phyloP scores from a whole-genome alignment of 2,113 vertebrate species.

The Spermophilus dauricus region DNA sequence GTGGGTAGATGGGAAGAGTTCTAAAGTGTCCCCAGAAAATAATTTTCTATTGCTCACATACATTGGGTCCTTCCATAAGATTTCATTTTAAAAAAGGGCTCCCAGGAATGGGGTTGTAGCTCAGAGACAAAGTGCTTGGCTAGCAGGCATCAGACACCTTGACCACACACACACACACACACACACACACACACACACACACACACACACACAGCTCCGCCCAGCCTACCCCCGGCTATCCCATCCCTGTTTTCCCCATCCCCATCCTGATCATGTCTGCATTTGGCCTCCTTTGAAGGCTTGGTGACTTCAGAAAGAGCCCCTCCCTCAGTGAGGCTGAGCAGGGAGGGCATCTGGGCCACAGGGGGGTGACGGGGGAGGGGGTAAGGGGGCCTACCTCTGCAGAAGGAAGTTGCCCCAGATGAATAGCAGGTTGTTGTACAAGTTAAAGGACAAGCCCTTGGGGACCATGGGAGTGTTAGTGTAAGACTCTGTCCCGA shows the following conservation, averaged over 20 bases:
- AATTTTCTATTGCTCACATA: background rate
- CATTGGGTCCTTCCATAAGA: background rate
- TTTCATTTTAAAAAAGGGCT: background rate
- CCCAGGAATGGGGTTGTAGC: background rate
- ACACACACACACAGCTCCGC: background rate
- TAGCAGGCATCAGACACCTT: no score
- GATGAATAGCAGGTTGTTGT: constrained; percentile 76
- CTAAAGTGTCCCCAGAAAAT: background rate
- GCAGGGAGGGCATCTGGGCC: rapidly evolving
- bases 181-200: no score
- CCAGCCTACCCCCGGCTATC: no score
- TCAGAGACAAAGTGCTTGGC: background rate
- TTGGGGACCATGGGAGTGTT: background rate
- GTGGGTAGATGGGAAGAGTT: background rate
- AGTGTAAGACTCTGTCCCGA: constrained; percentile 67
- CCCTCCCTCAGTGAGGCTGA: no score
- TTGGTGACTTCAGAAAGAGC: background rate
- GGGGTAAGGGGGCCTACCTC: constrained; percentile 67
- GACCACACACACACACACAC: no score
- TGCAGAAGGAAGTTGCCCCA: constrained; percentile 86
- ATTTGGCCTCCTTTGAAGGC: background rate
- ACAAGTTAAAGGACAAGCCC: constrained; percentile 79
- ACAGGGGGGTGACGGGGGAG: no score
- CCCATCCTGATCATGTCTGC: background rate
- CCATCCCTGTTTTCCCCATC: background rate